Evolutionary conservation across 2,888 invertebrate genomes (phyloP).

Genomic region (Myopa tessellatipennis): DNA sequence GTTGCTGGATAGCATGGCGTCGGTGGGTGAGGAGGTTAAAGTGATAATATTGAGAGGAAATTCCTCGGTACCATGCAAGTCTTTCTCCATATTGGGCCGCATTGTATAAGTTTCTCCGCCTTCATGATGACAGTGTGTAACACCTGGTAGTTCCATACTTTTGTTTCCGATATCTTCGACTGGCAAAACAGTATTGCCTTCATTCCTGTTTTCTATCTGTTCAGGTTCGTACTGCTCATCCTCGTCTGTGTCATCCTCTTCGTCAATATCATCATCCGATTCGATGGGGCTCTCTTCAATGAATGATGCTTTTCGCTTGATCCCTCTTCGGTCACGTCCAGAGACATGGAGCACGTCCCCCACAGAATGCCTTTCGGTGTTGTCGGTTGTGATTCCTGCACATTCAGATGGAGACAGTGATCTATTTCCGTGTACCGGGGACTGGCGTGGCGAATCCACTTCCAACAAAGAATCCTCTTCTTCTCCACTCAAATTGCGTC

Average conservation of each 20-base stretch:
- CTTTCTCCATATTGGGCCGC: constrained; percentile 74
- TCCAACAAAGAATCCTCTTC: constrained; percentile 74
- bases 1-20: constrained; percentile 41
- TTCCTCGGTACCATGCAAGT: not conserved
- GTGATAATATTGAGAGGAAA: not conserved
- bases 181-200: constrained; percentile 44
- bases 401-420: constrained; percentile 66
- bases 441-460: constrained; percentile 74
- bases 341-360: constrained; percentile 45
- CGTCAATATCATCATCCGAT: constrained; percentile 58
- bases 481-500: constrained; percentile 70
- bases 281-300: constrained; percentile 43
- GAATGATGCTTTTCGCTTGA: constrained; percentile 58
- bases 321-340: constrained; percentile 51
- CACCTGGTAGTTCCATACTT: constrained; percentile 67
- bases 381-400: constrained; percentile 48
- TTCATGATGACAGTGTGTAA: constrained; percentile 78
- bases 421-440: constrained; percentile 72
- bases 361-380: constrained; percentile 32
- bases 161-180: constrained; percentile 42
- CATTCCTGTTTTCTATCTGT: constrained; percentile 44
- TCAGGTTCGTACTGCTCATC: constrained; percentile 50
- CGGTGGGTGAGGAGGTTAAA: constrained; percentile 46
- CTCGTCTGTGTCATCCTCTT: constrained; percentile 53
- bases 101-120: constrained; percentile 78